Conservation (phyloP, 1,140 invertebrate species). For the Drosophila kanapiae region DNA sequence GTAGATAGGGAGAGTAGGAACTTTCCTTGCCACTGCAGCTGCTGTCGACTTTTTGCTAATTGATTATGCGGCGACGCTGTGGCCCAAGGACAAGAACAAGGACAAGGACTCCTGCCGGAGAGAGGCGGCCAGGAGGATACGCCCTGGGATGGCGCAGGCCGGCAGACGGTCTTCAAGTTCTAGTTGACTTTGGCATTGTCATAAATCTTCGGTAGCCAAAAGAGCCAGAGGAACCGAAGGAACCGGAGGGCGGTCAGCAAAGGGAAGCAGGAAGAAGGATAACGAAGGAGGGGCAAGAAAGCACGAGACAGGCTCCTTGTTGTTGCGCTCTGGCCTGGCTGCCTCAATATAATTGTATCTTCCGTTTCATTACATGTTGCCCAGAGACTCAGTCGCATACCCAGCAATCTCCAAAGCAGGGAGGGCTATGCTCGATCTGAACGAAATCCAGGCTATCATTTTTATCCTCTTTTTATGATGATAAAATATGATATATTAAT, state of each 20-base stretch:
- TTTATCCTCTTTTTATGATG: background rate
- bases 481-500: background rate
- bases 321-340: conserved; percentile 12
- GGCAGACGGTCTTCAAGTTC: conserved; percentile 47
- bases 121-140: background rate
- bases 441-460: background rate
- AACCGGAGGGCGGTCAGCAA: conserved; percentile 1
- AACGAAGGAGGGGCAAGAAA: conserved; percentile 11
- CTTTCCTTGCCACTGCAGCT: conserved; percentile 16
- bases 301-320: conserved; percentile 45
- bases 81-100: conserved; percentile 47
- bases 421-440: background rate
- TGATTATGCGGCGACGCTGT: conserved; percentile 44
- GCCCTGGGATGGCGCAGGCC: background rate
- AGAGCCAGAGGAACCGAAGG: conserved; percentile 2
- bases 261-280: conserved; percentile 18
- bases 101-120: conserved; percentile 26
- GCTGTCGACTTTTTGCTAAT: conserved; percentile 30
- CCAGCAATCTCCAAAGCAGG: background rate
- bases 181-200: conserved; percentile 47
- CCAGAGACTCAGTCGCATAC: conserved; percentile 35
- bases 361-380: conserved; percentile 78
- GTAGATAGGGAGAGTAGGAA: conserved; percentile 17
- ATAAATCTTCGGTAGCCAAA: conserved; percentile 49
- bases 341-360: conserved; percentile 73